Conservation (phyloP, 2,113 vertebrate species). For the Hoplias malabaricus region DNA sequence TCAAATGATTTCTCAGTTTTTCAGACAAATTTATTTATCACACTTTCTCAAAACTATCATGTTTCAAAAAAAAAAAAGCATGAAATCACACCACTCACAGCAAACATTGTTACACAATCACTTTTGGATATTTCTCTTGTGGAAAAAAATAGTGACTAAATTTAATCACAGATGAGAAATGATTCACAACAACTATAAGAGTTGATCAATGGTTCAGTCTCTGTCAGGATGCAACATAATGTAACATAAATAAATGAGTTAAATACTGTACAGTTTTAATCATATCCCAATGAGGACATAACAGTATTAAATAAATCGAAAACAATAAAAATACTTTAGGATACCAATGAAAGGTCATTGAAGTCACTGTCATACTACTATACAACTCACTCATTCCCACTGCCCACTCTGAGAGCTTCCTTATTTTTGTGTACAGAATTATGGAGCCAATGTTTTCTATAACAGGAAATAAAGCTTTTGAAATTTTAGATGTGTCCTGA, state of each 20-base stretch:
- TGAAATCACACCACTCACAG: constrained; percentile 47
- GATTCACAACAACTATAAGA: background rate
- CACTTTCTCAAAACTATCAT: constrained; percentile 6
- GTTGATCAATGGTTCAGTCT: background rate
- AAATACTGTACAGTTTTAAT: background rate
- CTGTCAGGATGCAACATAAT: background rate
- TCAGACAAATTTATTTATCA: background rate
- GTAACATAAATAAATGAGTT: background rate
- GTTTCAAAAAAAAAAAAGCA: constrained; percentile 38
- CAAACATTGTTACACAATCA: background rate
- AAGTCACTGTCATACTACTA: background rate
- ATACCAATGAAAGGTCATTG: background rate
- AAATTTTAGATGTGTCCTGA: background rate
- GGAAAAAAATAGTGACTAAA: background rate
- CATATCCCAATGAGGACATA: background rate
- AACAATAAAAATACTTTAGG: background rate
- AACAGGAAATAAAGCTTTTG: too few relatives aligned
- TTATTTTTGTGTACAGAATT: background rate
- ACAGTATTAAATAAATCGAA: constrained; percentile 3
- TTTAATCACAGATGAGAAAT: background rate
- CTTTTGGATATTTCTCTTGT: background rate
- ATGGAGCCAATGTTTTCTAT: too few relatives aligned
- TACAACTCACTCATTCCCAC: background rate
- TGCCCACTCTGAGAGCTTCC: background rate
- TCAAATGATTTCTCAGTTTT: background rate